Percentiles rank a stretch among this genome's conserved stretches.
phyloP scores from a whole-genome alignment of 2,888 invertebrate species.

The Cosmia trapezina region DNA sequence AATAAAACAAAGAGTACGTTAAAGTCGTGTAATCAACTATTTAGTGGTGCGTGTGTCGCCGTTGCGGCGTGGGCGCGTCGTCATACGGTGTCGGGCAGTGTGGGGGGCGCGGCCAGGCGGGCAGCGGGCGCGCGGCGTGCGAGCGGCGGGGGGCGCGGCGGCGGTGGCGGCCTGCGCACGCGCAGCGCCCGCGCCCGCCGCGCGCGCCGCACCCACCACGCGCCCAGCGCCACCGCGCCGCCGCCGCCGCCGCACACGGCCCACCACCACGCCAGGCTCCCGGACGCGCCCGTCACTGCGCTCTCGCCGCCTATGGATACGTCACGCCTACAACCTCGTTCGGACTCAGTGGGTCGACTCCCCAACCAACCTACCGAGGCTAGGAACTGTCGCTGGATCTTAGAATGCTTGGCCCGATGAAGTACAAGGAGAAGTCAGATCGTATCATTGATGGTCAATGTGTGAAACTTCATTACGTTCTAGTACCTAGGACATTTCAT shows the following conservation, averaged over 20 bases:
- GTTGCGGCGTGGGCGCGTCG: constrained; percentile 72
- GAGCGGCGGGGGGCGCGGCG: constrained; percentile 82
- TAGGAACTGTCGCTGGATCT: constrained; percentile 25
- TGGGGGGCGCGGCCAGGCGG: constrained; percentile 78
- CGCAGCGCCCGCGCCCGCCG: constrained; percentile 70
- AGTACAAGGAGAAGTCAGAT: constrained; percentile 34
- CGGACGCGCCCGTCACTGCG: constrained; percentile 66
- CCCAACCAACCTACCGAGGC: constrained; percentile 25
- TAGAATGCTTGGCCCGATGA: constrained; percentile 1
- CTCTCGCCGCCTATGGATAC: constrained; percentile 76
- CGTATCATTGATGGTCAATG: constrained; percentile 18
- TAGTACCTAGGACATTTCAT: not conserved
- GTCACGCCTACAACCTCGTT: constrained; percentile 67
- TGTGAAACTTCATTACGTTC: not conserved
- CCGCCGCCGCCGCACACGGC: constrained; percentile 74
- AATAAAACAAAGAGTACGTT: constrained; percentile 76
- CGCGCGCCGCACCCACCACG: constrained; percentile 72
- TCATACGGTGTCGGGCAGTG: constrained; percentile 85
- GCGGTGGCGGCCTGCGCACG: constrained; percentile 78
- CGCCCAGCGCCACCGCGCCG: constrained; percentile 69
- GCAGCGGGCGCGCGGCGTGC: constrained; percentile 85
- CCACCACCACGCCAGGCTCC: constrained; percentile 71
- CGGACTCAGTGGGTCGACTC: constrained; percentile 38
- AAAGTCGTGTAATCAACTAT: constrained; percentile 84
- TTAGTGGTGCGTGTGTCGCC: constrained; percentile 69